A percentile compares a stretch with the other conserved stretches of the same genome.
These are phyloP conservation scores for Carposina sasakii DNA, from an alignment of 1,140 invertebrate species.

Conservation along the genomic window DNA sequence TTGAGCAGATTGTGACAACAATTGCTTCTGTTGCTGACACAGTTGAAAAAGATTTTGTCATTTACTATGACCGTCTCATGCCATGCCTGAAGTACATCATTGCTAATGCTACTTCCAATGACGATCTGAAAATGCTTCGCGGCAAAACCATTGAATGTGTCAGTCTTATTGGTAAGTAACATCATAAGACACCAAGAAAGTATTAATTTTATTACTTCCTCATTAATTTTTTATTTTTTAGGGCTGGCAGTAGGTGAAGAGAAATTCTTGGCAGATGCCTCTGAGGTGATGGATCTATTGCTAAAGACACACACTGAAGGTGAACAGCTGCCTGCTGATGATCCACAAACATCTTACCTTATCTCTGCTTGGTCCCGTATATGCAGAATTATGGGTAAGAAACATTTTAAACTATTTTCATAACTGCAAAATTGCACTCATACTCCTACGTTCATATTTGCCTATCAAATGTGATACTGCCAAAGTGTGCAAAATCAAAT, in stretches of 20 bases:
- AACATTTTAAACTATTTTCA: no score
- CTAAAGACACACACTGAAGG: slow-evolving; percentile 92
- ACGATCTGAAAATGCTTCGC: slow-evolving; percentile 90
- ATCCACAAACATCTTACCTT: slow-evolving; percentile 98
- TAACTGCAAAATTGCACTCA: slow-evolving; percentile 41
- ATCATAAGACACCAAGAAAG: background rate
- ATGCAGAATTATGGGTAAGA: slow-evolving; percentile 93
- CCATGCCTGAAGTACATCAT: slow-evolving; percentile 98
- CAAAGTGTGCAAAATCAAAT: slow-evolving; percentile 46
- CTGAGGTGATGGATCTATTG: slow-evolving; percentile 96
- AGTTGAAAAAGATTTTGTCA: slow-evolving; percentile 94
- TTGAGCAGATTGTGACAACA: slow-evolving; percentile 98
- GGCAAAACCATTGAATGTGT: slow-evolving; percentile 99
- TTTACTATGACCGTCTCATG: slow-evolving; percentile 90
- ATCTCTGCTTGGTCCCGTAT: slow-evolving; percentile 99
- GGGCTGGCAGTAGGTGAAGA: slow-evolving; percentile 95
- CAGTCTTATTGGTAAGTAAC: slow-evolving; percentile 88
- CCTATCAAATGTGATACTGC: slow-evolving; percentile 36
- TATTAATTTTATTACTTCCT: slow-evolving; percentile 4
- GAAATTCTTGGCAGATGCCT: slow-evolving; percentile 95
- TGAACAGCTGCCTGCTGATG: slow-evolving; percentile 89
- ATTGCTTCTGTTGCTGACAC: slow-evolving; percentile 99
- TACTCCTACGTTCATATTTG: slow-evolving; percentile 42
- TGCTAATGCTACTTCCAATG: slow-evolving; percentile 90
- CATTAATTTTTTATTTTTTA: slow-evolving; percentile 25